Conservation (phyloP, 2,888 invertebrate species). For the Xanthorhoe designata region DNA sequence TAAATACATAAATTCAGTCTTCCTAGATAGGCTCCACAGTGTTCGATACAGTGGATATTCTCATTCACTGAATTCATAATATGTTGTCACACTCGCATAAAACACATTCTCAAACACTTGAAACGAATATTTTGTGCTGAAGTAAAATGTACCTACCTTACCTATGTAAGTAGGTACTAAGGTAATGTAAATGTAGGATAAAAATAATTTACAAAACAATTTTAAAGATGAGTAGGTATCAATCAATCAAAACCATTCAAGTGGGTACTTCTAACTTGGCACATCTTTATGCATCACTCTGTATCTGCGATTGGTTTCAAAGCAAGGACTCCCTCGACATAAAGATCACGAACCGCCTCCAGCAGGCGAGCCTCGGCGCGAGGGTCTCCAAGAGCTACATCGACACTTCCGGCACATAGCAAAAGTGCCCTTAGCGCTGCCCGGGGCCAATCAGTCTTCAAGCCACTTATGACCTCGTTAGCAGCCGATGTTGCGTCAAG, state of each 20-base stretch:
- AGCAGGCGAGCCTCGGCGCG: conserved; percentile 90
- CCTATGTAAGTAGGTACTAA: not conserved
- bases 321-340: conserved; percentile 88
- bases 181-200: not conserved
- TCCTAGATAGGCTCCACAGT: conserved; percentile 71
- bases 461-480: conserved; percentile 78
- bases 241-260: conserved; percentile 4
- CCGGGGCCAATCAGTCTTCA: conserved; percentile 87
- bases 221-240: not conserved
- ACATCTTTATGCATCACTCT: conserved; percentile 58
- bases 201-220: not conserved
- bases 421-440: conserved; percentile 91
- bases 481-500: conserved; percentile 86
- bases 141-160: conserved; percentile 1
- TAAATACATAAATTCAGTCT: conserved; percentile 79
- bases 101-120: conserved; percentile 41
- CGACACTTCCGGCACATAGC: conserved; percentile 92
- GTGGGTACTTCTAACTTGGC: conserved; percentile 54
- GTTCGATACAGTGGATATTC: conserved; percentile 22
- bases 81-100: conserved; percentile 52
- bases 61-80: conserved; percentile 55
- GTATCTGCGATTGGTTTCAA: conserved; percentile 76
- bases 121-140: conserved; percentile 30
- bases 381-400: conserved; percentile 91
- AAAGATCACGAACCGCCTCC: conserved; percentile 90